Evolutionary conservation across 2,797 vertebrate genomes (phyloP), one percentile per base, ranked within the genome.

Genomic region (Falco concolor): DNA sequence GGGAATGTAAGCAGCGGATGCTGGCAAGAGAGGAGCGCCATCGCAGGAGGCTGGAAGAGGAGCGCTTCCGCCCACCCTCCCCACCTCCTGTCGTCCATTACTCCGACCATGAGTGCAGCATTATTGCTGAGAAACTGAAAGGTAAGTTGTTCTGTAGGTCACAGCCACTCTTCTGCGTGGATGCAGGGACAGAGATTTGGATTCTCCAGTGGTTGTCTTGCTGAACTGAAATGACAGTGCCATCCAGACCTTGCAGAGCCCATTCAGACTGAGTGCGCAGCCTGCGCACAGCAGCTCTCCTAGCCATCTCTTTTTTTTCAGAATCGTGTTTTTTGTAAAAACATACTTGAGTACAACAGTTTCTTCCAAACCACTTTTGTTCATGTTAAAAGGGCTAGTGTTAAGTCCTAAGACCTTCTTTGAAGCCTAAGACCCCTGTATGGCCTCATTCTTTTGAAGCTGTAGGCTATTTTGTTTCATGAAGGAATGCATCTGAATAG

Each of bases 1-100:
- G 99, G 99, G 99, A 99, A 88, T 99, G 99, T 95, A 98, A 96
- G 93, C 99, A 99, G 97, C 98, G 99, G 32, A 98, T 99, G 99
- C 89, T 99, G 95, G 99, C 99, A 21, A 97, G 99, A 17, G 99
- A 99, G 97, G 99, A 99, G 95, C 98, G 99, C 27, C 99, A 99
- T 94, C 98, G 99, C 45, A 98, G 99, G 67, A 98, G 98, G 74
- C 98, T 99, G 89, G 98, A 99, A 49, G 99, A 99, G 94, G 99
- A 99, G 76, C 98, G 98, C 56, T 97, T 99, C 67, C 98, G 98
- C 12, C 99, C 99, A 0, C 99, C 99, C 12, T 99, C 99, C 1
- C 99, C 99, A 4, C 99, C 99, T 2, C 98, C 99, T 2, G 99
- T 99, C 3, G 98, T 99, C 44, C 99, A 99, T 97, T 99, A 99